phyloP scores from a whole-genome alignment of 2,888 invertebrate genomes.

The Netelia fuscicornis region DNA sequence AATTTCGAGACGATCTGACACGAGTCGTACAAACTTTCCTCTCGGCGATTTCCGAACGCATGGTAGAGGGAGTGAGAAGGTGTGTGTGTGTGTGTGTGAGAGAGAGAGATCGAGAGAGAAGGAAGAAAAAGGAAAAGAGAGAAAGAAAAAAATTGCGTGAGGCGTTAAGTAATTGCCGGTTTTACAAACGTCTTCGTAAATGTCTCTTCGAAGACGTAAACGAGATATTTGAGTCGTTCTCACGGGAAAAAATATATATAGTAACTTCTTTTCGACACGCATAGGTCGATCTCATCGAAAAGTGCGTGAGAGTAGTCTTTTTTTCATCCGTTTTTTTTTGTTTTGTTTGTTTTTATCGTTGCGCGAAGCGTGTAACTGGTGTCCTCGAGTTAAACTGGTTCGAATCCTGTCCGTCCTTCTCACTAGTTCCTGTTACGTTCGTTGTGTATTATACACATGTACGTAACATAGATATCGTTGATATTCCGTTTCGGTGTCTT shows the following conservation, averaged over 20 bases:
- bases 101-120: not conserved
- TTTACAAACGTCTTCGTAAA: slow-evolving; percentile 18
- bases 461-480: slow-evolving; percentile 6
- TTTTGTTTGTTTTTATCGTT: slow-evolving; percentile 21
- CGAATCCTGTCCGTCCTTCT: slow-evolving; percentile 53
- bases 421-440: slow-evolving; percentile 38
- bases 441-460: slow-evolving; percentile 8
- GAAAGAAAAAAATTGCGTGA: slow-evolving; percentile 20
- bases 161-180: slow-evolving; percentile 53
- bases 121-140: not conserved
- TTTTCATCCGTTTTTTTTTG: not conserved
- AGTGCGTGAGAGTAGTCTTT: slow-evolving; percentile 33
- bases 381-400: slow-evolving; percentile 68
- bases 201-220: slow-evolving; percentile 37
- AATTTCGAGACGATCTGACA: slow-evolving; percentile 40
- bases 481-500: slow-evolving; percentile 7
- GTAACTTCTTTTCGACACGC: slow-evolving; percentile 24
- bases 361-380: slow-evolving; percentile 54
- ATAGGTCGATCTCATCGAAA: slow-evolving; percentile 44
- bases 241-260: not conserved
- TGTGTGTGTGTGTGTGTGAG: too few species aligned
- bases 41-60: not conserved
- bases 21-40: slow-evolving; percentile 14
- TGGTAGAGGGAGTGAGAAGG: too few species aligned
- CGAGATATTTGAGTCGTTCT: slow-evolving; percentile 3